Base-by-base conservation (phyloP, 1,140 invertebrate genomes). In the Zaprionus taronus region DNA sequence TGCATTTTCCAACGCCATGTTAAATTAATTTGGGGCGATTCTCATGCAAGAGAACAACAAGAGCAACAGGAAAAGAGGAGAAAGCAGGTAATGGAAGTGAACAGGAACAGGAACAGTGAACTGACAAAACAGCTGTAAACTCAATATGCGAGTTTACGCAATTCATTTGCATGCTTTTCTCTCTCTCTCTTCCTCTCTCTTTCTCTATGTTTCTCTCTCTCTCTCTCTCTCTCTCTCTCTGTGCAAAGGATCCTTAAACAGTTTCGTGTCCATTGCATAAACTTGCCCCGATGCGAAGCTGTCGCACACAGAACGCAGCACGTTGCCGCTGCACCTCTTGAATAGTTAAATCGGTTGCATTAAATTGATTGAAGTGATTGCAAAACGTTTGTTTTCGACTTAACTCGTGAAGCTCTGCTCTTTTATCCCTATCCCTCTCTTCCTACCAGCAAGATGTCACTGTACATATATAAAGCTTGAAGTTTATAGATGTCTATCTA, bases 1-100 rank as follows among this genome's bases (percentile, higher is more conserved):
- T 57, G 66, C 60, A 64, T 76, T 57, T 71, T 36, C 17, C 44
- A 34, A 26, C 70, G 31, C 53, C 60, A 62, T 44, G 49, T 63
- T 79, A 24, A 79, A 70, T 83, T 80, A 80, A 83, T 83, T 47
- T 83, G 81, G 79, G 47, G 67, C 53, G 61, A 55, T 80, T 83
- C 64, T 65, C 49, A 15, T 71, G 57, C 41, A 34, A 34, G 31
- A 3, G 9, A 34, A 34, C 9, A 34, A 34, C 63, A 76, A 51
- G 60, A 70, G 49, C 17, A 41, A 34, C 26, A 26, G 34, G 5
- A 63, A 36, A 11, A 26, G n/a, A 17, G 41, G 7, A 1, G n/a
- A 7, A 57, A 31, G 28, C 28, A 7, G 28, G 28, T 7, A 31
- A 31, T 7, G 28, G 28, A 31, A 31, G 28, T 31, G 28, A 31